Base-by-base conservation (phyloP, 2,113 vertebrate species). In the Cheirogaleus medius region DNA sequence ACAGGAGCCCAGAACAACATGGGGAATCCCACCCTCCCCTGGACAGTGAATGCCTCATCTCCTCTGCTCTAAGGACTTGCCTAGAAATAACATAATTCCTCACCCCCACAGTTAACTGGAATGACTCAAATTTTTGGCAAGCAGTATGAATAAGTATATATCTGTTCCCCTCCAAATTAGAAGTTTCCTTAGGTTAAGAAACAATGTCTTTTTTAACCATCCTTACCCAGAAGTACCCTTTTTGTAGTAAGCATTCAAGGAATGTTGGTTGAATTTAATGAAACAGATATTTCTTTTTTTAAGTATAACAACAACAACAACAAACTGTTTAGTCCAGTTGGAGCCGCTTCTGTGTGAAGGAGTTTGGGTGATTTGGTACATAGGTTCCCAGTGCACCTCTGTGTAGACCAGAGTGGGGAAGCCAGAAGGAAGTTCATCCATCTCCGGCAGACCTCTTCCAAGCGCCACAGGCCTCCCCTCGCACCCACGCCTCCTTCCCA, bases 211-310 rank as follows among this genome's bases (percentile, higher is more conserved):
- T 56, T 39, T 80, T 64, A 84, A 76, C 10, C n/a, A 12, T 44
- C 42, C 34, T 73, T 39, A 66, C 3, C 39, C 17, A 32, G 9
- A 95, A 91, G 27, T 77, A 4, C 7, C 27, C 29, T 91, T 71
- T 64, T 60, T 93, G 3, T 23, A 78, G 32, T 52, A 90, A 64
- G 66, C 49, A 64, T 56, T 69, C 39, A 2, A 85, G 64, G 91
- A 94, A 95, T 52, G 11, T 60, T 84, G 29, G 21, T 25, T 87
- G 63, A 82, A 91, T 73, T 91, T 54, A 63, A 71, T 23, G 52
- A 97, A 94, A 69, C 3, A 44, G 93, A 63, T 23, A 39, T 49
- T 90, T 91, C 34, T 17, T 6, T 12, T 92, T 92, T 66, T 66
- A 85, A 37, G 8, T 86, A 3, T 76, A 47, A 91, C 71, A 37